These are phyloP conservation scores for Dicycla oo DNA, from an alignment of 2,888 invertebrate genomes.

Conservation along the genomic window DNA sequence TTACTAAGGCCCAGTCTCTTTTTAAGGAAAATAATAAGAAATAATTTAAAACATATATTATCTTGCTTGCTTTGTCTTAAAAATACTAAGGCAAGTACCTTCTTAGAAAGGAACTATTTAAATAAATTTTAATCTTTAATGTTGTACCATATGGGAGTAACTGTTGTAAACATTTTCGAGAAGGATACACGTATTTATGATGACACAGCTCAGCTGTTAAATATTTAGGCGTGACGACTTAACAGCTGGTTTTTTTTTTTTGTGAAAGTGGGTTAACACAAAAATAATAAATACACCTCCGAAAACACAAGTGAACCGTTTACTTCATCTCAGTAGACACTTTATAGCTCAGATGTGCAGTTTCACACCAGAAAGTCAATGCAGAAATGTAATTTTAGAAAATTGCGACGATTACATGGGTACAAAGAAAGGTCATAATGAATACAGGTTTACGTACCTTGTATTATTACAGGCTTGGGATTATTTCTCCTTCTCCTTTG, in stretches of 20 bases:
- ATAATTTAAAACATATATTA: not conserved
- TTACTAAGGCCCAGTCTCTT: not conserved
- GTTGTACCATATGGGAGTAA: not conserved
- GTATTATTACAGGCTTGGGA: conserved; percentile 59
- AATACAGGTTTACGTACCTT: conserved; percentile 73
- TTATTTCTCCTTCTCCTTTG: conserved; percentile 49
- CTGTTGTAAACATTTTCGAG: not conserved
- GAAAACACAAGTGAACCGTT: conserved; percentile 38
- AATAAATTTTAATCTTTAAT: not conserved
- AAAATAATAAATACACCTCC: conserved; percentile 53
- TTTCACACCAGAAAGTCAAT: conserved; percentile 41
- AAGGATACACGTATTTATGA: conserved; percentile 10
- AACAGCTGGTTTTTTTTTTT: conserved; percentile 83
- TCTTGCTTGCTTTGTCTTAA: too few relatives aligned
- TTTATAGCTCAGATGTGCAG: conserved; percentile 12
- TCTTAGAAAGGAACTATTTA: not conserved
- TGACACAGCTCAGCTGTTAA: conserved; percentile 78
- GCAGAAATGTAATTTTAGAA: conserved; percentile 62
- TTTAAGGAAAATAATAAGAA: not conserved
- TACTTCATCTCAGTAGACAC: conserved; percentile 37
- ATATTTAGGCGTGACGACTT: conserved; percentile 79
- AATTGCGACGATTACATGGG: conserved; percentile 76
- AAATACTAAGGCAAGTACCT: not conserved
- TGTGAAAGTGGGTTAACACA: conserved; percentile 79
- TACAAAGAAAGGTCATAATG: conserved; percentile 82